Percentiles rank a stretch among this genome's conserved stretches.
Evolutionary conservation across 2,113 vertebrate genomes (phyloP).

Genomic region (Corythornis madagascariensis): DNA sequence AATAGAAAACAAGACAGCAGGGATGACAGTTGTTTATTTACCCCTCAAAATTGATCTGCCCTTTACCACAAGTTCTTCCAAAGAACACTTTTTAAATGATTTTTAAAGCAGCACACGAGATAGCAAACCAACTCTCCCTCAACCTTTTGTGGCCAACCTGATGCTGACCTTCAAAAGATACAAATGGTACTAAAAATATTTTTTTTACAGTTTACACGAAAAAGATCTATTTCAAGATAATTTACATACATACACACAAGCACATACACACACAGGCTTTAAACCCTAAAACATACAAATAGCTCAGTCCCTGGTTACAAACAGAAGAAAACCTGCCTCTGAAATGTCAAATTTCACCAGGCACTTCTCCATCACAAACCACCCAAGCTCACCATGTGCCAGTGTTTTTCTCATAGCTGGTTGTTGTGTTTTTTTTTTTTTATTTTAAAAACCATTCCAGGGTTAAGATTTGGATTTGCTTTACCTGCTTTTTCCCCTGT

Average conservation of each 20-base stretch:
- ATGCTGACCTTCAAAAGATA: slow-evolving; percentile 10
- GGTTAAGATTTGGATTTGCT: background rate
- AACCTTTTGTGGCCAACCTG: background rate
- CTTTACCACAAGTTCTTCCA: slow-evolving; percentile 41
- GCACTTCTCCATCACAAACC: background rate
- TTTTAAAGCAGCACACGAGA: slow-evolving; percentile 26
- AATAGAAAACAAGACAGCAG: slow-evolving; percentile 57
- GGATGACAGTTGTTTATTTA: slow-evolving; percentile 67
- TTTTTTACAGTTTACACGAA: background rate
- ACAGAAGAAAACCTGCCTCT: background rate
- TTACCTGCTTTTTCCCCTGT: background rate
- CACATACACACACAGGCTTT: background rate
- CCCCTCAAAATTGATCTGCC: slow-evolving; percentile 64
- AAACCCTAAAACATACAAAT: background rate
- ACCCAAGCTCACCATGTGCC: background rate
- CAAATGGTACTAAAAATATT: background rate
- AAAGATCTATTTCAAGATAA: background rate
- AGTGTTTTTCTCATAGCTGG: background rate
- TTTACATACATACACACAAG: background rate
- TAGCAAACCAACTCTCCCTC: background rate
- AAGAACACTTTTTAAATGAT: slow-evolving; percentile 33
- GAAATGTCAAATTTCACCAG: background rate
- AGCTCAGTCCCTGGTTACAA: background rate
- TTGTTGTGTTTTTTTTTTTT: background rate
- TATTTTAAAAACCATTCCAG: background rate